These are phyloP conservation scores for Gymnocephalus cernua DNA, from an alignment of 2,113 vertebrate genomes.

Conservation along the genomic window DNA sequence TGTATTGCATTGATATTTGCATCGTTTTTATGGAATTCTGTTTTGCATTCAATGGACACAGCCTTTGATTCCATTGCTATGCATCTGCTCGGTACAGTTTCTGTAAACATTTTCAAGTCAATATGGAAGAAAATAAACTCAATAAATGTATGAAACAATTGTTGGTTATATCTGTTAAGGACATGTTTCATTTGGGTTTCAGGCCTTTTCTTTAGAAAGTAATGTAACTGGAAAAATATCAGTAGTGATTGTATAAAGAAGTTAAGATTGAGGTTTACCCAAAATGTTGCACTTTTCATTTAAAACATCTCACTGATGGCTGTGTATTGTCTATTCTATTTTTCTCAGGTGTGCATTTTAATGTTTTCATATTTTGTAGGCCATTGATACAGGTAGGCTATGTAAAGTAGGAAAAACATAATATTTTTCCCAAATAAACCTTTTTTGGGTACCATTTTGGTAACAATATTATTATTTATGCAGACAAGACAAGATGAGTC, in stretches of 20 bases:
- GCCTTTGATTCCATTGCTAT: constrained; percentile 78
- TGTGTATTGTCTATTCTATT: neutral
- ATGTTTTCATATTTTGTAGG: neutral
- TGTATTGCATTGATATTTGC: constrained; percentile 80
- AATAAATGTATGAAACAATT: constrained; percentile 82
- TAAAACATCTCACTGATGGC: neutral
- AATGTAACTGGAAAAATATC: neutral
- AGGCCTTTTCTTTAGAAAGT: neutral
- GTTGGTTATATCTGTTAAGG: constrained; percentile 17
- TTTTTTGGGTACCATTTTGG: neutral
- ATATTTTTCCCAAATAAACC: no score
- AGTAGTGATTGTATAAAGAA: neutral
- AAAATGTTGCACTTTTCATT: neutral
- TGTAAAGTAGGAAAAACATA: neutral
- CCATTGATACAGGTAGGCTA: neutral
- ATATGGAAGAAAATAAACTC: constrained; percentile 77
- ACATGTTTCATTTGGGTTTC: neutral
- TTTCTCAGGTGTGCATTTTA: neutral
- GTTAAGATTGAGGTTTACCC: neutral
- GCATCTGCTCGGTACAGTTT: constrained; percentile 79
- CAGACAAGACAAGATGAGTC: no score
- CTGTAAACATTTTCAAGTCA: constrained; percentile 81
- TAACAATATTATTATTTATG: neutral
- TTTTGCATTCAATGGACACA: constrained; percentile 80
- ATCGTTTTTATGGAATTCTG: constrained; percentile 78